Evolutionary conservation across 1,140 invertebrate species (phyloP), one percentile per base, ranked within the genome.

Genomic region (Centruroides vittatus): DNA sequence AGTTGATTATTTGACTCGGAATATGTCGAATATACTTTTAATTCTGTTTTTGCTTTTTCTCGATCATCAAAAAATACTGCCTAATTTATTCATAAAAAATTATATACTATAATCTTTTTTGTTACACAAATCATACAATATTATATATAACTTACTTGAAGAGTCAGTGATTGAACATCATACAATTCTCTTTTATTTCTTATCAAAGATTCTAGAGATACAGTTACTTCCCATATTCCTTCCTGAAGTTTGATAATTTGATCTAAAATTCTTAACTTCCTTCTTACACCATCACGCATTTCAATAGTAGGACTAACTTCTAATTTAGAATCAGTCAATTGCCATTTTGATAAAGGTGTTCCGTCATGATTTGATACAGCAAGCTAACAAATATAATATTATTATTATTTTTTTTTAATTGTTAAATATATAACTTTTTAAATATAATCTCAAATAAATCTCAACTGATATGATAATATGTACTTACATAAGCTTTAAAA

Each of bases 1-100:
- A 98, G 84, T 69, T 93, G 88, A 66, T 86, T 84, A 70, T 89
- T 82, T 59, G 82, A 78, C 0, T 86, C 85, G 34, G 90, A 92
- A 70, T 84, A 86, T 68, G 91, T 86, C 6, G 86, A 75, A 12
- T 89, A 74, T 57, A 90, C 74, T 7, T 86, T 69, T 5, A 91
- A 67, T 23, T 69, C 62, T 0, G 72, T 68, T 34, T 78, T 77
- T 1, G 80, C 80, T 72, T 0, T 2, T 6, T 6, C 41, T 41
- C 41, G 5, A 41, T 6, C 8, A 41, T 41, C 41, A 41, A 8
- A 41, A 41, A 41, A 8, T 41, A 41, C 3, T 41, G 41, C 41
- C 41, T 41, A 41, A 41, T 41, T 41, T 23, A 23, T 1, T 23
- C 23, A 23, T 23, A 23, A 23, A 23, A 23, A 23, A 23, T 23